Evolutionary conservation across 1,140 invertebrate species (phyloP), one percentile per base, ranked within the genome.

Genomic region (Lethrus apterus): DNA sequence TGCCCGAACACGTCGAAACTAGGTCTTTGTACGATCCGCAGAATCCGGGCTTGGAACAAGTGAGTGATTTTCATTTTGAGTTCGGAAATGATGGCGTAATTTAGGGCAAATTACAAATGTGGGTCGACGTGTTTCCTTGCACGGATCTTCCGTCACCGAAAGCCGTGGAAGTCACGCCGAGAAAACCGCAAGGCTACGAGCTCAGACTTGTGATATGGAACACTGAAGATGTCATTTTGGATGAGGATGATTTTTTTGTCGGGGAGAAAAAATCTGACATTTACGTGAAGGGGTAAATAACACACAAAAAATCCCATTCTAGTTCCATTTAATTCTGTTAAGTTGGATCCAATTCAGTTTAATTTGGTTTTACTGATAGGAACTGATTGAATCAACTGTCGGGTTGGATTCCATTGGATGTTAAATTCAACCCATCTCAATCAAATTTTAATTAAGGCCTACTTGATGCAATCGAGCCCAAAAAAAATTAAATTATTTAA

Each of bases 1-100:
- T 93, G 0, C 86, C 88, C 0, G 89, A 94, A 68, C 89, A 95
- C 63, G 78, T 95, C 24, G 91, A 95, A 68, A 88, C 86, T 10
- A 71, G 91, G 35, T 76, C 82, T 5, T 71, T 94, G 10, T 91
- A 80, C 59, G 78, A 85, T 62, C 75, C 77, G 13, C 74, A 80
- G 21, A 83, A 79, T 65, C 84, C 86, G 0, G 88, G 86, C 24
- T 74, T 92, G 11, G 86, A 90, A 65, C 87, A 89, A 75, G 87
- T 84, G 60, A 9, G 26, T 14, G 11, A n/a, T 18, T 18, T 36
- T 36, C 11, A 36, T 4, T 33, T n/a, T 14, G 14, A 7, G 8
- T 18, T 17, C 3, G 4, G 9, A 42, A 26, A 13, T 47, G 0
- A 26, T 26, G 4, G 15, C 32, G 30, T 13, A 31, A 26, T 26